These are phyloP conservation scores for Aphelinus certus DNA, from an alignment of 1,140 invertebrate species.

Conservation along the genomic window DNA sequence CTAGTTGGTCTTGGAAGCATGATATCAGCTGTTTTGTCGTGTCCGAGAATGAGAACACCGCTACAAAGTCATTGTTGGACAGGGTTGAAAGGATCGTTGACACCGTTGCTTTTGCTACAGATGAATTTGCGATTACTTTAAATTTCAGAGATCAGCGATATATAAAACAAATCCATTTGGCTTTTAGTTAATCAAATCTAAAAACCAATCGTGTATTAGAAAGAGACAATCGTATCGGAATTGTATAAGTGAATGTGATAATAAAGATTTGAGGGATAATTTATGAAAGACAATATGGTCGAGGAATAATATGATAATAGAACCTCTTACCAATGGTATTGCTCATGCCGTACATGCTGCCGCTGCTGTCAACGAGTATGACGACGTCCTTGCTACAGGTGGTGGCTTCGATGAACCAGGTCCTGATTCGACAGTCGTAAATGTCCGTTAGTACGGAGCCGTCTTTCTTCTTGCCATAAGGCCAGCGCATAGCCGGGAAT, in stretches of 20 bases:
- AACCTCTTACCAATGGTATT: constrained; percentile 73
- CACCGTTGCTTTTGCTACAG: constrained; percentile 77
- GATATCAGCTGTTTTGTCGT: constrained; percentile 74
- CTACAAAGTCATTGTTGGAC: constrained; percentile 97
- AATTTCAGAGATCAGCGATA: neutral
- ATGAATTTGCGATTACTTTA: neutral
- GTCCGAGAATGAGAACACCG: constrained; percentile 84
- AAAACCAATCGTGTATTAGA: neutral
- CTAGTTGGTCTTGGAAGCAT: constrained; percentile 84
- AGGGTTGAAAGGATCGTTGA: constrained; percentile 91
- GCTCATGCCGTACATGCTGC: constrained; percentile 95
- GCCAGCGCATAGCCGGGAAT: constrained; percentile 79
- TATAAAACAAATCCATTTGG: no score
- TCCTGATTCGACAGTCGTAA: constrained; percentile 87
- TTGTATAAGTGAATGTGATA: constrained; percentile 11
- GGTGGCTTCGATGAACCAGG: constrained; percentile 97
- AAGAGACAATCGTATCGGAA: constrained; percentile 2
- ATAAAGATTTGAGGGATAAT: neutral
- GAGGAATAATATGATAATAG: neutral
- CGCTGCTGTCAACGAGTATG: constrained; percentile 93
- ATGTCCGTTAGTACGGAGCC: constrained; percentile 69
- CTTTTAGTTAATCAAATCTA: no score
- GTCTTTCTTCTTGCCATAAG: constrained; percentile 49
- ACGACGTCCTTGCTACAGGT: constrained; percentile 98
- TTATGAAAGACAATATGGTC: no score